These are phyloP conservation scores for Sebastes kiyomatsui DNA, from an alignment of 2,797 vertebrate genomes.

Conservation along the genomic window DNA sequence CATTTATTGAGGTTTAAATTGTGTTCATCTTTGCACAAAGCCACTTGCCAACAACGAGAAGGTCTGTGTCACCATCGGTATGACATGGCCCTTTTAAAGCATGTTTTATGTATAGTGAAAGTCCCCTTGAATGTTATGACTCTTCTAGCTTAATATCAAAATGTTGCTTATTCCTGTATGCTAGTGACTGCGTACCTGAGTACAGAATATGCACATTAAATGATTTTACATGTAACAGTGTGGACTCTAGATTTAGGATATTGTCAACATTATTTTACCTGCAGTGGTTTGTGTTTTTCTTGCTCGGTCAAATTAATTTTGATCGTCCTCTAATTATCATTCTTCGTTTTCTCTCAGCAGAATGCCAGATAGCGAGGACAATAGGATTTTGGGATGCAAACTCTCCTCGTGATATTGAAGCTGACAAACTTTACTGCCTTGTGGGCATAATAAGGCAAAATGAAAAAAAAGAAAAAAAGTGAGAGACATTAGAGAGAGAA, in stretches of 20 bases:
- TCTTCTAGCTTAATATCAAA: neutral
- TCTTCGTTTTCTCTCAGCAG: neutral
- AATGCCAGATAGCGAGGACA: neutral
- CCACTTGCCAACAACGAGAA: neutral
- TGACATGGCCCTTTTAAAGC: neutral
- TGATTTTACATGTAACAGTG: neutral
- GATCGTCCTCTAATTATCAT: neutral
- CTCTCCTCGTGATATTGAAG: neutral
- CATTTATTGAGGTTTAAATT: neutral
- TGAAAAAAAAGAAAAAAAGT: neutral
- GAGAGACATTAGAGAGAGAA: conserved; percentile 22
- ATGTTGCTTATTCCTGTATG: neutral
- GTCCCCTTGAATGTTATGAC: neutral
- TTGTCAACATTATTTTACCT: neutral
- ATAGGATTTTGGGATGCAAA: neutral
- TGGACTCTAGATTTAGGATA: conserved; percentile 2
- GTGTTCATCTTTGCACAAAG: neutral
- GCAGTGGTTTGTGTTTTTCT: neutral
- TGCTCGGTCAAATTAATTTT: neutral
- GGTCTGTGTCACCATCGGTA: neutral
- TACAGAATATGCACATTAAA: neutral
- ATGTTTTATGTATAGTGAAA: neutral
- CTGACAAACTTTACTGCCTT: conserved; percentile 21
- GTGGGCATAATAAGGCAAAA: neutral
- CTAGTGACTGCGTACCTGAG: conserved; percentile 11